Percentiles rank a stretch among this genome's conserved stretches.
Evolutionary conservation across 1,140 invertebrate species (phyloP).

Genomic region (Drosophila auraria): DNA sequence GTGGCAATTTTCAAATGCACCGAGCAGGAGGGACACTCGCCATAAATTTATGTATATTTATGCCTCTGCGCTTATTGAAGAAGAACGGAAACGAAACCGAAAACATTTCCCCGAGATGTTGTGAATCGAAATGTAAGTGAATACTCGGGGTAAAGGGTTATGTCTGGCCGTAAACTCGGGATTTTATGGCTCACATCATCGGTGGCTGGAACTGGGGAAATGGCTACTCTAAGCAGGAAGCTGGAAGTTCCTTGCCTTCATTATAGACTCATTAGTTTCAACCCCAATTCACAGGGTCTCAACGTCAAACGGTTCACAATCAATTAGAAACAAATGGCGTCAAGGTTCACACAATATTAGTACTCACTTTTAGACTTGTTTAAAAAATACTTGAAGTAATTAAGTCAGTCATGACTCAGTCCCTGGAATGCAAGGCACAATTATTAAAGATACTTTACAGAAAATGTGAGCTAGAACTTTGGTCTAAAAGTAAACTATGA

Average conservation of each 20-base stretch:
- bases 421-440: not conserved
- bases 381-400: constrained; percentile 11
- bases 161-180: constrained; percentile 39
- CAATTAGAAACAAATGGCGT: constrained; percentile 52
- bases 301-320: constrained; percentile 28
- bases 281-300: not conserved
- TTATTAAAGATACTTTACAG: not conserved
- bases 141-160: constrained; percentile 46
- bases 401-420: not conserved
- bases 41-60: constrained; percentile 76
- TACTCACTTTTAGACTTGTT: constrained; percentile 17
- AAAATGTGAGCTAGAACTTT: not conserved
- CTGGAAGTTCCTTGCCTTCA: constrained; percentile 34
- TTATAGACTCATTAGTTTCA: constrained; percentile 60
- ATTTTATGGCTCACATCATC: constrained; percentile 39
- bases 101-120: constrained; percentile 43
- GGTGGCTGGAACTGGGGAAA: too few relatives aligned
- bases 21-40: constrained; percentile 52
- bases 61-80: constrained; percentile 75
- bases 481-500: not conserved
- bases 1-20: constrained; percentile 78
- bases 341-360: constrained; percentile 28
- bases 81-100: constrained; percentile 18
- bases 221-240: constrained; percentile 1
- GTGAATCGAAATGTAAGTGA: constrained; percentile 56